Evolutionary conservation across 2,797 vertebrate genomes (phyloP).

Genomic region (Pampus argenteus): DNA sequence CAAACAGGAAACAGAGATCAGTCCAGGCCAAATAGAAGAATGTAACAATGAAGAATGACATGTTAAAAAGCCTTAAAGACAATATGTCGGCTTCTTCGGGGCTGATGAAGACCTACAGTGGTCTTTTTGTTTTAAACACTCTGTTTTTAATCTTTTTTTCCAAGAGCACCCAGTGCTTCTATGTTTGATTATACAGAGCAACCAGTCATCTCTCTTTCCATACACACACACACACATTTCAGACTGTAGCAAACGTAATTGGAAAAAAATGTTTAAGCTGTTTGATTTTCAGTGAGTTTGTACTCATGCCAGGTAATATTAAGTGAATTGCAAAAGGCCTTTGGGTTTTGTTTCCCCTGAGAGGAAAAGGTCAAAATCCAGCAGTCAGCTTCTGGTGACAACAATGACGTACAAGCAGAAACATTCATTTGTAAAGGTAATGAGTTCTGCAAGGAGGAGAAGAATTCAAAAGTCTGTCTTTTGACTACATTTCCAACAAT

Average conservation of each 20-base stretch:
- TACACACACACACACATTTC: too few relatives aligned
- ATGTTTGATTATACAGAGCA: too few relatives aligned
- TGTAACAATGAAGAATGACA: too few relatives aligned
- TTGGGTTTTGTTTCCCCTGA: background rate
- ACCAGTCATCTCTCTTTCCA: too few relatives aligned
- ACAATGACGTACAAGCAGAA: constrained; percentile 5
- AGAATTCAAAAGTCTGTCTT: constrained; percentile 8
- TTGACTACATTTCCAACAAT: background rate
- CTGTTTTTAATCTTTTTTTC: too few relatives aligned
- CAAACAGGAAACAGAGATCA: background rate
- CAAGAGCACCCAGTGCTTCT: too few relatives aligned
- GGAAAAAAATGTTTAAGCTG: constrained; percentile 12
- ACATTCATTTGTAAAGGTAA: background rate
- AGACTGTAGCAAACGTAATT: background rate
- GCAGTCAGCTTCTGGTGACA: background rate
- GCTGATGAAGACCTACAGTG: too few relatives aligned
- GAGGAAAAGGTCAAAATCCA: background rate
- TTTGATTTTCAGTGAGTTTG: constrained; percentile 40
- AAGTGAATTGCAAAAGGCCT: background rate
- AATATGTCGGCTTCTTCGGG: too few relatives aligned
- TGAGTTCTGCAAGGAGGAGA: background rate
- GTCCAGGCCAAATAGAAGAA: too few relatives aligned
- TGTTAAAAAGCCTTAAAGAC: too few relatives aligned
- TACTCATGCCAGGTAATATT: constrained; percentile 11
- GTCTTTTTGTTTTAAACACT: too few relatives aligned